phyloP scores from a whole-genome alignment of 37 sponge, comb jelly and placozoan species.

The Aphrocallistes beatrix region DNA sequence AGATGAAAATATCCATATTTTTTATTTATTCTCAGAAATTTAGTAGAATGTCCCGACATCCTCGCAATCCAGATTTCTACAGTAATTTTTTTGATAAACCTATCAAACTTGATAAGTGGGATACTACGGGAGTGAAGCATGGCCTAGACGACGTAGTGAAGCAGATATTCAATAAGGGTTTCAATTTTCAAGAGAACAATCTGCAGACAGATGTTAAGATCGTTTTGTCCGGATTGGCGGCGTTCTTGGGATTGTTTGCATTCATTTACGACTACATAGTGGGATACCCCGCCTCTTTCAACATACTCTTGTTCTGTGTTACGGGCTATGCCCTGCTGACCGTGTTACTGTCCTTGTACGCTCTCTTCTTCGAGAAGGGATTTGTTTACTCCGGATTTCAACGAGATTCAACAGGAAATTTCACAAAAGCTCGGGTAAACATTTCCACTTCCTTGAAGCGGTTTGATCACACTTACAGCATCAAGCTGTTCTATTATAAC shows the following conservation, averaged over 20 bases:
- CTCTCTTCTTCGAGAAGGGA: background rate
- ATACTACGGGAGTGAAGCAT: background rate
- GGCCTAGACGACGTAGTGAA: constrained; percentile 9
- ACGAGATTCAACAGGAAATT: background rate
- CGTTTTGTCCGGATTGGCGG: background rate
- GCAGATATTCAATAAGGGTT: constrained; percentile 11
- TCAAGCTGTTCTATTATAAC: background rate
- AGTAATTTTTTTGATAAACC: background rate
- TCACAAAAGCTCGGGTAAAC: background rate
- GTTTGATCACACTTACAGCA: background rate
- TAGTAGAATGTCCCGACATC: background rate
- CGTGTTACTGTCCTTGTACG: background rate
- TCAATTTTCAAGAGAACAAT: background rate
- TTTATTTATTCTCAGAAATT: too few species aligned
- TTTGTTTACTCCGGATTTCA: background rate
- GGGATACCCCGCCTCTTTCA: background rate
- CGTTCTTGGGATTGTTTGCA: background rate
- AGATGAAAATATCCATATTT: too few species aligned
- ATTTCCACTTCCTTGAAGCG: background rate
- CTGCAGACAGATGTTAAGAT: background rate
- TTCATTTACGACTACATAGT: background rate
- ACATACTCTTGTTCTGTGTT: background rate
- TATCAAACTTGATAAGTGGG: constrained; percentile 10
- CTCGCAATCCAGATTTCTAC: background rate
- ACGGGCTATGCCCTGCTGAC: background rate